Conservation (phyloP, 30 jellyfish, hydroid and myxozoan genomes). For the Chrysaora quinquecirrha region DNA sequence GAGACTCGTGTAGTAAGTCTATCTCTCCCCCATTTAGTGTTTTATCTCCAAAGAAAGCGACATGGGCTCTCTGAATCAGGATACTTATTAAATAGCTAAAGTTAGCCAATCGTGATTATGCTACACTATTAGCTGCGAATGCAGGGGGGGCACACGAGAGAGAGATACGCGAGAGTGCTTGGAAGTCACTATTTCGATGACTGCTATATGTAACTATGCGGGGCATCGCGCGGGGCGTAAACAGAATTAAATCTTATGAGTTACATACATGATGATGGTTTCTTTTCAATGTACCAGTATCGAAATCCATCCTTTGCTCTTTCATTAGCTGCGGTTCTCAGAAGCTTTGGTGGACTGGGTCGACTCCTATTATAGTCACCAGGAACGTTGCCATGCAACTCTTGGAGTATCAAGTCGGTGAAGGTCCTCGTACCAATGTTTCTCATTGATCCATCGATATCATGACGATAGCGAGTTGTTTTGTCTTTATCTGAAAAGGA, state of each 20-base stretch:
- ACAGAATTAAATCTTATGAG: background rate
- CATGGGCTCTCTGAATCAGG: too few relatives aligned
- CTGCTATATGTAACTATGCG: too few relatives aligned
- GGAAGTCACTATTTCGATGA: too few relatives aligned
- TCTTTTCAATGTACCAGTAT: conserved; percentile 82
- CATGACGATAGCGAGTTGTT: conserved; percentile 50
- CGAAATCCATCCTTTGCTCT: conserved; percentile 82
- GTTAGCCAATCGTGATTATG: too few relatives aligned
- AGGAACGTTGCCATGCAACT: conserved; percentile 78
- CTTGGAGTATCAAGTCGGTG: conserved; percentile 78
- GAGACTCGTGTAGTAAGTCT: too few relatives aligned
- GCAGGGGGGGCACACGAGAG: background rate
- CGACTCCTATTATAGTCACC: conserved; percentile 60
- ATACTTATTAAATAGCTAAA: too few relatives aligned
- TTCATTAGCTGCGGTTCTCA: conserved; percentile 79
- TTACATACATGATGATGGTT: conserved; percentile 61
- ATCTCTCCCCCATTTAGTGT: too few relatives aligned
- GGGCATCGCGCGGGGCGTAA: background rate
- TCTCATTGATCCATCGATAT: conserved; percentile 71
- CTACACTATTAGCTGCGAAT: too few relatives aligned
- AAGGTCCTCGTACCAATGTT: conserved; percentile 72
- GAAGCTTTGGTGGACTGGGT: conserved; percentile 21
- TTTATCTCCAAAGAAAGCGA: too few relatives aligned
- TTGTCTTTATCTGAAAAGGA: background rate
- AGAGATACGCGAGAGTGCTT: too few relatives aligned